These are phyloP conservation scores for Catajapyx aquilonaris DNA, from an alignment of 1,140 invertebrate species.

Conservation along the genomic window DNA sequence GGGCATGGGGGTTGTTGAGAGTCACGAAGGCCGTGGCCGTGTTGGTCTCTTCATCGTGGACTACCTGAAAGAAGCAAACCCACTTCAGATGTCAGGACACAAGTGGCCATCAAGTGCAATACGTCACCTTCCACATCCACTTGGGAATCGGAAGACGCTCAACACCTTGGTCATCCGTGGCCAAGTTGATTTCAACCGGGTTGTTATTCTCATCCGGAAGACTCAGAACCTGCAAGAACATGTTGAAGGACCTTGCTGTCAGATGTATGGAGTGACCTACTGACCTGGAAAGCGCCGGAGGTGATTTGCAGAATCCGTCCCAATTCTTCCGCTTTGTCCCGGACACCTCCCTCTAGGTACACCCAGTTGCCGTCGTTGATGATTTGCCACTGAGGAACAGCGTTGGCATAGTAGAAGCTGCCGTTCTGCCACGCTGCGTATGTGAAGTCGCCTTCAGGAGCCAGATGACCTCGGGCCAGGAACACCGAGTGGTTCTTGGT, in stretches of 20 bases:
- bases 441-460: conserved; percentile 13
- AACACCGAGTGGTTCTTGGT: not conserved
- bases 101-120: too few species aligned
- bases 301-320: conserved; percentile 12
- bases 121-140: conserved; percentile 25
- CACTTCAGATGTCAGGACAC: too few species aligned
- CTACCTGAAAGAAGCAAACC: too few species aligned
- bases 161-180: conserved; percentile 1
- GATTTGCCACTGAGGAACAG: conserved; percentile 28
- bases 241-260: too few species aligned
- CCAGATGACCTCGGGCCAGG: conserved; percentile 13
- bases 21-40: conserved; percentile 23
- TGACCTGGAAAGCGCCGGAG: conserved; percentile 1
- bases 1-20: conserved; percentile 23
- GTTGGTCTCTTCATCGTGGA: conserved; percentile 15
- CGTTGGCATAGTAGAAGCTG: conserved; percentile 30
- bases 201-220: conserved; percentile 7
- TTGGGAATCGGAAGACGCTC: conserved; percentile 21
- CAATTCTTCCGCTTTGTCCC: conserved; percentile 13
- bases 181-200: conserved; percentile 17
- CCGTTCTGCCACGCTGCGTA: conserved; percentile 19
- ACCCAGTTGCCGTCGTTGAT: conserved; percentile 28
- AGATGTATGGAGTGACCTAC: too few species aligned
- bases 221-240: not conserved
- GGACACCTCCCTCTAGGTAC: conserved; percentile 19